Evolutionary conservation across 2,797 vertebrate species (phyloP), one percentile per base, ranked within the genome.

Genomic region (Lophotriccus pileatus): DNA sequence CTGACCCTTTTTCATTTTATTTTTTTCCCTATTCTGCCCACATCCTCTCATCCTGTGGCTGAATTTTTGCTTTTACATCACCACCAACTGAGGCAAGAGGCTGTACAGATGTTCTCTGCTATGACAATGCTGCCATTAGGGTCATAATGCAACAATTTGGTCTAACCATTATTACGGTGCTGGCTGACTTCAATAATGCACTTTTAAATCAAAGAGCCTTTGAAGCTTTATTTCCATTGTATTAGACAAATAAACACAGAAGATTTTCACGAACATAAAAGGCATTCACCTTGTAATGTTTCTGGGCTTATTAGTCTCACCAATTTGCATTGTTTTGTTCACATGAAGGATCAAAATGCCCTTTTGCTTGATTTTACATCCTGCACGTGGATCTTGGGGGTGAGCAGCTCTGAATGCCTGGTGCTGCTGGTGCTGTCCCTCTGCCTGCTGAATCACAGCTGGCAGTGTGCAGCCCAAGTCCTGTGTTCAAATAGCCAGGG

Each of bases 281-380:
- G 95, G 86, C 91, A 90, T 95, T 60, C 81, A 90, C 93, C 95
- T 94, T 95, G 89, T 88, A 87, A 94, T 27, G 82, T 94, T 74
- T 92, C 90, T 74, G 87, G 84, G 95, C 77, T 93, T 95, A 68
- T 78, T 88, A 90, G 85, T 95, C 94, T 97, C 94, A 89, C 90
- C 86, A 90, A 96, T 87, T 91, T 76, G 95, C 90, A 94, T 96
- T 97, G 96, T 97, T 95, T 93, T 93, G 93, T 91, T 94, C 96
- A 70, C 87, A 96, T 84, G 94, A 95, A 97, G 94, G 96, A 97
- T 95, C 95, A 96, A 91, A 97, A 95, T 81, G 75, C 90, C 92
- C 92, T 89, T 95, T 96, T 96, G 89, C 37, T 76, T 85, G 82
- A 87, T 93, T 92, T 94, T 80, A 52, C 79, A 85, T 79, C 44